phyloP scores from a whole-genome alignment of 2,888 invertebrate species.

The Thereva unica region DNA sequence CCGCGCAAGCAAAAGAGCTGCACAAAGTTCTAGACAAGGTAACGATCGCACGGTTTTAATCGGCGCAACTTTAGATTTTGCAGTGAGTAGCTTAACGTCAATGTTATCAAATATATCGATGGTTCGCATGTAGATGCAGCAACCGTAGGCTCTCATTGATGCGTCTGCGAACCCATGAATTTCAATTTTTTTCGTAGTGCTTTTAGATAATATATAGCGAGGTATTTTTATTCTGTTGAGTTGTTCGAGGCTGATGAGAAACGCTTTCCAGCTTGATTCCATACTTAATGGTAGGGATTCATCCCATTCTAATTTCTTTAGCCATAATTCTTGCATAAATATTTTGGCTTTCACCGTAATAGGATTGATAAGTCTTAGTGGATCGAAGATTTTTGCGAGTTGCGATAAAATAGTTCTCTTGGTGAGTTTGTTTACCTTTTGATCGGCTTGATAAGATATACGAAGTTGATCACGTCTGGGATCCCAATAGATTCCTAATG shows the following conservation, averaged over 20 bases:
- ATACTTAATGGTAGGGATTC: conserved; percentile 13
- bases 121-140: conserved; percentile 12
- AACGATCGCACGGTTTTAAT: conserved; percentile 40
- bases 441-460: neutral
- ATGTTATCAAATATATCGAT: neutral
- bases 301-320: conserved; percentile 28
- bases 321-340: conserved; percentile 34
- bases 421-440: neutral
- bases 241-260: neutral
- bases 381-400: conserved; percentile 16
- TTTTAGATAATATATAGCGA: conserved; percentile 10
- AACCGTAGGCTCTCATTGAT: conserved; percentile 27
- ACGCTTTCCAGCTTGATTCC: conserved; percentile 8
- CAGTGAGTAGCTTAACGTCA: neutral
- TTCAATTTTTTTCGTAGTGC: neutral
- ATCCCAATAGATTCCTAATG: neutral
- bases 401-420: conserved; percentile 3
- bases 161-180: conserved; percentile 38
- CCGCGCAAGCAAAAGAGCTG: conserved; percentile 38
- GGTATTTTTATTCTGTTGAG: conserved; percentile 18
- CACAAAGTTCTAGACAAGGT: conserved; percentile 48
- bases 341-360: conserved; percentile 16
- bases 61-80: conserved; percentile 37
- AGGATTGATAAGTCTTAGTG: conserved; percentile 30
- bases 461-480: neutral